phyloP scores from a whole-genome alignment of 2,888 invertebrate genomes.

The Tipula confusa region DNA sequence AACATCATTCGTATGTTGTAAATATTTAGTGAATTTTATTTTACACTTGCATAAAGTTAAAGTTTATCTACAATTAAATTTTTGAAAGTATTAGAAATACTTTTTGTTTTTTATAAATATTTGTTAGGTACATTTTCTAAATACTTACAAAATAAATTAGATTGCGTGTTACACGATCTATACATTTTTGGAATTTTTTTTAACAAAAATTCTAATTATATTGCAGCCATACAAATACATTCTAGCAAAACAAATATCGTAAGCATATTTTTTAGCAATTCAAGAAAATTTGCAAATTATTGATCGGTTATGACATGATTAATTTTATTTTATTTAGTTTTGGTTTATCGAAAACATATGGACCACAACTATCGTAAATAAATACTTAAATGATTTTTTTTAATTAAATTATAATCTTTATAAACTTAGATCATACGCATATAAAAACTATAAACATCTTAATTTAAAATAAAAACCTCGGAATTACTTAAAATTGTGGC shows the following conservation, averaged over 20 bases:
- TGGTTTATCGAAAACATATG: neutral
- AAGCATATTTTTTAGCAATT: neutral
- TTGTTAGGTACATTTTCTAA: no score
- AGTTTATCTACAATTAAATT: no score
- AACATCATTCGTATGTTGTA: no score
- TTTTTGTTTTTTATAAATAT: no score
- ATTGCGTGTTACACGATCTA: no score
- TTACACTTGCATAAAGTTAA: no score
- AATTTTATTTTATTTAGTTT: neutral
- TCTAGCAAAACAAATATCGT: neutral
- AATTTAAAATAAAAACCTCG: constrained; percentile 7
- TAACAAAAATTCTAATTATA: no score
- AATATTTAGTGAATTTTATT: no score
- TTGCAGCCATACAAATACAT: no score
- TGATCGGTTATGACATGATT: neutral
- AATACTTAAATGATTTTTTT: neutral
- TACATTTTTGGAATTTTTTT: no score
- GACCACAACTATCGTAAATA: neutral
- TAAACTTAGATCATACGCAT: neutral
- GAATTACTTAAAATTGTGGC: neutral
- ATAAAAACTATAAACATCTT: neutral
- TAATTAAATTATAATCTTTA: neutral
- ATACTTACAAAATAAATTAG: no score
- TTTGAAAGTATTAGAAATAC: no score
- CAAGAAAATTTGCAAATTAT: neutral